phyloP scores from a whole-genome alignment of 1,140 invertebrate species.

The Subanguina moxae region DNA sequence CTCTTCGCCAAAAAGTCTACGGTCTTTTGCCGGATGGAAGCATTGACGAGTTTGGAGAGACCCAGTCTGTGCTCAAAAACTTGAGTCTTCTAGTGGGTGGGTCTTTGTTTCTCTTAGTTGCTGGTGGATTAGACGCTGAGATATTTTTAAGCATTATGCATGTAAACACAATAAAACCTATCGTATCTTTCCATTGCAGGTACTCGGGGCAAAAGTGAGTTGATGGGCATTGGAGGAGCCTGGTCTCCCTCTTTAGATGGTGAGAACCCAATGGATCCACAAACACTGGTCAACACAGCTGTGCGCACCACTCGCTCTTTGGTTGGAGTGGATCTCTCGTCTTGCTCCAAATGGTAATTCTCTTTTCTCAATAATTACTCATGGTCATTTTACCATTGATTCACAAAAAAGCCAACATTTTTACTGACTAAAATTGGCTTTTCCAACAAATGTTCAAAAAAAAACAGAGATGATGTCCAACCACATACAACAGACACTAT shows the following conservation, averaged over 20 bases:
- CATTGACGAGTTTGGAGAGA: conserved; percentile 67
- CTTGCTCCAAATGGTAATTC: conserved; percentile 86
- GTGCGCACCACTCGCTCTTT: conserved; percentile 83
- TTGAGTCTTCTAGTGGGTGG: conserved; percentile 84
- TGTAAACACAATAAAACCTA: background rate
- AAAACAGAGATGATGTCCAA: no score
- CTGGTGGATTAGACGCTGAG: no score
- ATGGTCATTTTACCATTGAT: no score
- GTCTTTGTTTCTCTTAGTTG: no score
- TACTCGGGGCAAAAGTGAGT: conserved; percentile 77
- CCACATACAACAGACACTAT: no score
- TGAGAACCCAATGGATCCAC: conserved; percentile 79
- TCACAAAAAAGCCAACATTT: no score
- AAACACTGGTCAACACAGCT: conserved; percentile 84
- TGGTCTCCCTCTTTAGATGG: conserved; percentile 92
- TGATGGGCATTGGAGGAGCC: conserved; percentile 88
- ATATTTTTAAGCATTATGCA: background rate
- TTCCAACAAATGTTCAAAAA: no score
- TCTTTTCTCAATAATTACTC: no score
- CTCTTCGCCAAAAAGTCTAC: conserved; percentile 80
- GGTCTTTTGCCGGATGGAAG: conserved; percentile 72
- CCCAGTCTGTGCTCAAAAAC: conserved; percentile 77
- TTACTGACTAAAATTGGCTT: no score
- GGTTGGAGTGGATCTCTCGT: conserved; percentile 83
- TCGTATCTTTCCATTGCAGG: background rate